phyloP scores from a whole-genome alignment of 2,888 invertebrate species.

The Eupithecia inturbata region DNA sequence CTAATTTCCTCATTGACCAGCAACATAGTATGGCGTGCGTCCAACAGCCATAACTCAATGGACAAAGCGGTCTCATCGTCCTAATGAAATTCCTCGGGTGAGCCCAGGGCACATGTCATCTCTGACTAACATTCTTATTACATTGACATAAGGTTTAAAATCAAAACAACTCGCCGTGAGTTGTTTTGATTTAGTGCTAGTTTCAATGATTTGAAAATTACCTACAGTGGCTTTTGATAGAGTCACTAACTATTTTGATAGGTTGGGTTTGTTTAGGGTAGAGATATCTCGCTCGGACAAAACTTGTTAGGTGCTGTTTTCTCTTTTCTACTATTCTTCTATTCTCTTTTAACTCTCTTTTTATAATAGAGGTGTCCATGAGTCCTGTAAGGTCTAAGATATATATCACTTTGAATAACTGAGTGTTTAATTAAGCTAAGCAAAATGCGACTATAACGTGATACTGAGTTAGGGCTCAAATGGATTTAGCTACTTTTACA shows the following conservation, averaged over 20 bases:
- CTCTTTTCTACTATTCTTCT: neutral
- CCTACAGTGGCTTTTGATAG: neutral
- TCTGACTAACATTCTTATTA: neutral
- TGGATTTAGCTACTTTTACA: too few species aligned
- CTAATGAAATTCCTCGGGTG: constrained; percentile 78
- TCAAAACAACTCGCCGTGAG: too few species aligned
- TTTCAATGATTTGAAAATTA: constrained; percentile 2
- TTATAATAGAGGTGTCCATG: too few species aligned
- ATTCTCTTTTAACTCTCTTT: too few species aligned
- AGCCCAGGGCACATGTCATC: constrained; percentile 49
- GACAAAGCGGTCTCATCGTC: constrained; percentile 74
- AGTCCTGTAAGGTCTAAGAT: too few species aligned
- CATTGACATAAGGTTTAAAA: neutral
- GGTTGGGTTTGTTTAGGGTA: neutral
- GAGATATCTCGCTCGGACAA: neutral
- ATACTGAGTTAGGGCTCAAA: too few species aligned
- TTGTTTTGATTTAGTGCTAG: neutral
- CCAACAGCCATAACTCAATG: constrained; percentile 74
- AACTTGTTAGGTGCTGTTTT: neutral
- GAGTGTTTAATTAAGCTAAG: too few species aligned
- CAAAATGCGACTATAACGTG: too few species aligned
- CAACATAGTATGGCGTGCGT: constrained; percentile 51
- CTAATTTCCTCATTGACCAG: constrained; percentile 18
- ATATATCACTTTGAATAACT: too few species aligned
- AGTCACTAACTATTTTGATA: neutral